phyloP scores from a whole-genome alignment of 2,888 invertebrate species.

The Trilocha varians region DNA sequence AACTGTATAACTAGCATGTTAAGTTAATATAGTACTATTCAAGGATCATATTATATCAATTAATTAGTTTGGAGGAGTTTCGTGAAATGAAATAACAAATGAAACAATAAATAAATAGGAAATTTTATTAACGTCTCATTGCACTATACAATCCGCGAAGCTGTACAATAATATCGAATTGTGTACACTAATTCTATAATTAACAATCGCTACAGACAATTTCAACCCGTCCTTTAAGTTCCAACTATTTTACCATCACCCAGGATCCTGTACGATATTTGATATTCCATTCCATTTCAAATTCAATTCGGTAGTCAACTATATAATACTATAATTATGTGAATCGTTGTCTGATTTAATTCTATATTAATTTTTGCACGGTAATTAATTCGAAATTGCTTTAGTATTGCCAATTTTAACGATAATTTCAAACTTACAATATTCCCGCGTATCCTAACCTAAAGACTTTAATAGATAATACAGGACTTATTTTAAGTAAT shows the following conservation, averaged over 20 bases:
- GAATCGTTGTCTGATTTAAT: no score
- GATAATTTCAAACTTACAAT: no score
- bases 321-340: no score
- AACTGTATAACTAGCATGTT: no score
- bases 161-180: constrained; percentile 13
- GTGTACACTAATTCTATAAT: constrained; percentile 9
- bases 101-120: constrained; percentile 13
- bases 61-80: not conserved
- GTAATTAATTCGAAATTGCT: no score
- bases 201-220: constrained; percentile 4
- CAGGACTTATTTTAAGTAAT: no score
- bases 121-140: constrained; percentile 31
- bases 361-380: no score
- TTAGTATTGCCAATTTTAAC: no score
- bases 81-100: constrained; percentile 3
- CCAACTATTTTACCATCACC: constrained; percentile 1
- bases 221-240: constrained; percentile 3
- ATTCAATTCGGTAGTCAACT: not conserved
- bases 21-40: no score
- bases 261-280: not conserved
- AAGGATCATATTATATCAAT: no score
- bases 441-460: no score
- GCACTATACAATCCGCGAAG: constrained; percentile 26
- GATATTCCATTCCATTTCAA: not conserved
- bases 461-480: no score